Base-by-base conservation (phyloP, 1,140 invertebrate genomes). In the Penaeus japonicus region DNA sequence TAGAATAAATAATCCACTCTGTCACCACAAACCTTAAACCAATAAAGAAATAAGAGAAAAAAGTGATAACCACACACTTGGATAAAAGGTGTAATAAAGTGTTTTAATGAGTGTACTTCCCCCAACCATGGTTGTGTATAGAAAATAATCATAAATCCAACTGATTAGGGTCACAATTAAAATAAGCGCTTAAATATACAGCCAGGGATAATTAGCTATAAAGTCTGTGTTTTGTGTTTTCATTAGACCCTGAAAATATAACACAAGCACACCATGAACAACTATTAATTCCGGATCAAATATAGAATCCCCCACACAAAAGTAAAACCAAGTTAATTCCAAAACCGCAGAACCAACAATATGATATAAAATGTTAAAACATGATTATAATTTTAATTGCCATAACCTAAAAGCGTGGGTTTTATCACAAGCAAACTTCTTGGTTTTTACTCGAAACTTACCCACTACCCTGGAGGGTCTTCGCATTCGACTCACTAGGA, bases 381-480 rank as follows among this genome's bases (percentile, higher is more conserved):
- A 47, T 47, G 30, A 30, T 59, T 35, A n/a, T 62, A 47, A 10
- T 78, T 39, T 59, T 82, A 35, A 22, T 87, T 35, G 35, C 35
- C 27, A 35, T 79, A 27, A 47, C 77, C 55, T 54, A 70, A 53
- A 86, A 87, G 85, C 85, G 62, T 47, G n/a, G 27, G 78, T 65
- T 24, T 30, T 55, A 81, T 57, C 73, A 65, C 55, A 87, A 79
- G 55, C 77, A 32, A 80, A 47, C 22, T 62, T 35, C n/a, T 30
- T 47, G 62, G 70, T 54, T 53, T 65, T 84, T n/a, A 84, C 18
- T 15, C 47, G 17, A 79, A 35, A 87, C 85, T 87, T 87, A 87
- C 85, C 85, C 85, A 87, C 55, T 87, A 87, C 85, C 85, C 85
- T 81, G 85, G 85, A 70, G 85, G 85, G 32, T 87, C 85, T 87